Evolutionary conservation across 2,888 invertebrate genomes (phyloP), one percentile per base, ranked within the genome.

Genomic region (Galerucella nymphaeae): DNA sequence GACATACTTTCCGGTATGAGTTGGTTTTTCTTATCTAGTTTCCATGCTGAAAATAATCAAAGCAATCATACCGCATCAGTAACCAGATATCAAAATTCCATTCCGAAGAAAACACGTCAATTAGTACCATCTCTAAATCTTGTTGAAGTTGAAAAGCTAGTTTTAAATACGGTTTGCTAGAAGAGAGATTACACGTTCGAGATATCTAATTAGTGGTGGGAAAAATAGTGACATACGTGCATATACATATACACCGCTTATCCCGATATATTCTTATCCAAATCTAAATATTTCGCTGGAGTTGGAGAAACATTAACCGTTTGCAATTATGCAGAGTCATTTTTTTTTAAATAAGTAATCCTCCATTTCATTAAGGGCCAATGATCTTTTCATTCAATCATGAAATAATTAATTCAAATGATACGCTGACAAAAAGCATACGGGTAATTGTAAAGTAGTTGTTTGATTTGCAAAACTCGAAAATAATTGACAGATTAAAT

Each of bases 231-330:
- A 38, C 30, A 1, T 59, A 30, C 14, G 30, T 16, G 14, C n/a
- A 59, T 30, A 30, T 55, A 14, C 8, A 11, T 59, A 30, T 1
- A 38, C 38, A 38, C 23, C 59, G n/a, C 59, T 58, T 38, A 59
- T 38, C 30, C 59, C 16, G 30, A 59, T 38, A n/a, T 38, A 38
- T 59, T 23, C 30, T 50, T 59, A 59, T 59, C 30, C 59, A 59
- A 59, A 59, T 59, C 30, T 38, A 59, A 59, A 59, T 59, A 59
- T 59, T 59, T 59, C 59, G 59, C 59, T 59, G 13, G 30, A 10
- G 38, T n/a, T 38, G 38, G 0, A 59, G 14, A 30, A 20, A 20
- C 14, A 14, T 16, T 53, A 53, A 53, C 16, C 53, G 53, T 18
- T 18, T 18, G 53, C 53, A 53, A 53, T 53, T 53, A 53, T 53